These are phyloP conservation scores for Momotus momota DNA, from an alignment of 2,797 vertebrate species.

Conservation along the genomic window DNA sequence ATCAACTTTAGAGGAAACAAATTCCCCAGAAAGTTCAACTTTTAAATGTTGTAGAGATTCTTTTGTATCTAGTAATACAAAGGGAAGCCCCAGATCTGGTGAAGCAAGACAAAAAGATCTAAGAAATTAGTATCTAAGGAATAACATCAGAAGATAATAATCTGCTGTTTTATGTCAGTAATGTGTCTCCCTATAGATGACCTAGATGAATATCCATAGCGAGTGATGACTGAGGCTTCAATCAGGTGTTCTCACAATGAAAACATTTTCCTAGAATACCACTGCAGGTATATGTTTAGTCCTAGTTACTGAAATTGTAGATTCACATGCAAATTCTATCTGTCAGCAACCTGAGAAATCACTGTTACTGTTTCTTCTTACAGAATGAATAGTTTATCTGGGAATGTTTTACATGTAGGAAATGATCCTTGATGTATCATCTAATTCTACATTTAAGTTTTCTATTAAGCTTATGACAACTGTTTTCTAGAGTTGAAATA, in stretches of 20 bases:
- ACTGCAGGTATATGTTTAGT: not conserved
- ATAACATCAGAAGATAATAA: not conserved
- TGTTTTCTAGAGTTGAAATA: not conserved
- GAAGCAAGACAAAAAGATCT: not conserved
- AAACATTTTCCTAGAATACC: not conserved
- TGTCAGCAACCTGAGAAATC: not conserved
- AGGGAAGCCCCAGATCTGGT: not conserved
- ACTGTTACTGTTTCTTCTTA: not conserved
- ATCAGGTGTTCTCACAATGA: not conserved
- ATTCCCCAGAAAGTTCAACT: not conserved
- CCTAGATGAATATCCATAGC: not conserved
- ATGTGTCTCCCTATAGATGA: not conserved
- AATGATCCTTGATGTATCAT: not conserved
- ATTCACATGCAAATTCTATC: not conserved
- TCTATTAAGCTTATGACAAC: not conserved
- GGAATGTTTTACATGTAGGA: not conserved
- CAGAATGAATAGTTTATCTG: not conserved
- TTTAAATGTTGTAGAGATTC: not conserved
- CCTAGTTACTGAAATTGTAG: not conserved
- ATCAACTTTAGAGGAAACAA: not conserved
- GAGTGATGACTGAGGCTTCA: not conserved
- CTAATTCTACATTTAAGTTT: not conserved
- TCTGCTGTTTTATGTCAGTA: not conserved
- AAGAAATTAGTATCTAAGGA: not conserved
- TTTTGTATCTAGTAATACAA: not conserved